phyloP scores from a whole-genome alignment of 2,888 invertebrate species.

The Dynastes maya region DNA sequence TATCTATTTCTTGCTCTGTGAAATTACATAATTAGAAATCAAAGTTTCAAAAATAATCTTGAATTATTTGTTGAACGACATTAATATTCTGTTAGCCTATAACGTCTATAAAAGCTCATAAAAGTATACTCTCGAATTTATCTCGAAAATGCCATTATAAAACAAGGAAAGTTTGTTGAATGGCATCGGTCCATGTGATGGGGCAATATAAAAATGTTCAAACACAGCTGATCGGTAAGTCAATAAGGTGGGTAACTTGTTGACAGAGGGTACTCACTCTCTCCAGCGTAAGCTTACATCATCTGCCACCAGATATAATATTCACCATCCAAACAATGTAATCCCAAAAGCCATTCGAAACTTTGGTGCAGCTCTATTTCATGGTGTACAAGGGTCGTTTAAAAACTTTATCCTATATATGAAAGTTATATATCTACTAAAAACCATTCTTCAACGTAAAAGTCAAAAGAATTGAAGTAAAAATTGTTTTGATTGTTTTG shows the following conservation, averaged over 20 bases:
- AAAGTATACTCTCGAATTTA: neutral
- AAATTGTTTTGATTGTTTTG: too few relatives aligned
- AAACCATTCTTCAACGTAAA: too few relatives aligned
- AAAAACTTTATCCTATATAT: neutral
- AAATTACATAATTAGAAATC: too few relatives aligned
- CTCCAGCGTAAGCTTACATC: slow-evolving; percentile 56
- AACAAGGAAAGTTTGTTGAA: slow-evolving; percentile 42
- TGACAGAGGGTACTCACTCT: slow-evolving; percentile 62
- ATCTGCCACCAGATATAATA: slow-evolving; percentile 54
- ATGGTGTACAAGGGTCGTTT: neutral
- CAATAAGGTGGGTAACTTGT: slow-evolving; percentile 64
- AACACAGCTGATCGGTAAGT: slow-evolving; percentile 67
- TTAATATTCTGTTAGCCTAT: too few relatives aligned
- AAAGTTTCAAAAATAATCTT: too few relatives aligned
- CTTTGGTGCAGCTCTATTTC: slow-evolving; percentile 18
- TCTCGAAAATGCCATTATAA: neutral
- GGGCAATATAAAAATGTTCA: slow-evolving; percentile 63
- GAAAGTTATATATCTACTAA: too few relatives aligned
- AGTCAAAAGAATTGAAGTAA: too few relatives aligned
- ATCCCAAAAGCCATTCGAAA: slow-evolving; percentile 48
- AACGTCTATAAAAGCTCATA: too few relatives aligned
- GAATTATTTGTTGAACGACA: too few relatives aligned
- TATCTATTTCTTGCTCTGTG: too few relatives aligned
- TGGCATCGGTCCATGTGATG: slow-evolving; percentile 59
- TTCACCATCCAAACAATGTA: slow-evolving; percentile 47